A percentile compares a stretch with the other conserved stretches of the same genome.
phyloP scores from a whole-genome alignment of 2,888 invertebrate genomes.

The Erynnis tages region DNA sequence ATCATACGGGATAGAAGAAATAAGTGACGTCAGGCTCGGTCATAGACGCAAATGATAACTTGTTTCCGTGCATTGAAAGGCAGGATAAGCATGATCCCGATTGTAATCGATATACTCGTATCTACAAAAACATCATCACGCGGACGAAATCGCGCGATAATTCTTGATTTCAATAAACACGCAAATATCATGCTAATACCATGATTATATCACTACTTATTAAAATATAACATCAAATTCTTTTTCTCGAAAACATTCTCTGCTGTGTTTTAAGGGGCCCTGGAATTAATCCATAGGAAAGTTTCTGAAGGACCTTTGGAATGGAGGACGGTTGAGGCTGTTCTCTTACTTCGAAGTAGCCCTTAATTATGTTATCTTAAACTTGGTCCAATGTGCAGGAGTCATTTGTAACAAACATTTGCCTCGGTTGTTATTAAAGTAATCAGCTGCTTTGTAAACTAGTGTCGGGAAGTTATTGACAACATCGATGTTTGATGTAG shows the following conservation, averaged over 20 bases:
- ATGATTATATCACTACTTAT: no score
- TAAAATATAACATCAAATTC: conserved; percentile 1
- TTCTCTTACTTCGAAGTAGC: conserved; percentile 21
- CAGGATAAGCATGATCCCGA: no score
- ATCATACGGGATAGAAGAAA: no score
- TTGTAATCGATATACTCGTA: no score
- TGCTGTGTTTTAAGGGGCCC: conserved; percentile 13
- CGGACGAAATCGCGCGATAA: no score
- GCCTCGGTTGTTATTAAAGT: conserved; percentile 73
- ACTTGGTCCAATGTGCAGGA: conserved; percentile 47
- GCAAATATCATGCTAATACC: no score
- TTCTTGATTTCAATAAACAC: no score
- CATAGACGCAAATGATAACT: no score
- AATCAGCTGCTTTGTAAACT: conserved; percentile 65
- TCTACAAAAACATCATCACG: no score
- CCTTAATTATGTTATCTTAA: conserved; percentile 27
- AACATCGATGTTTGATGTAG: no score
- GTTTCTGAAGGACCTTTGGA: conserved; percentile 24
- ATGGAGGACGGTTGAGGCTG: conserved; percentile 23
- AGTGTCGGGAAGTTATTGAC: conserved; percentile 13
- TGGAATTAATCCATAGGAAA: conserved; percentile 21
- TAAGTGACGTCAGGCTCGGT: no score
- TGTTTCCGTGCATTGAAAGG: no score
- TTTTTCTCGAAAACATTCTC: conserved; percentile 9
- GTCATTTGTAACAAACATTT: conserved; percentile 60